These are phyloP conservation scores for Pristiophorus japonicus DNA, from an alignment of 2,113 vertebrate genomes.

Conservation along the genomic window DNA sequence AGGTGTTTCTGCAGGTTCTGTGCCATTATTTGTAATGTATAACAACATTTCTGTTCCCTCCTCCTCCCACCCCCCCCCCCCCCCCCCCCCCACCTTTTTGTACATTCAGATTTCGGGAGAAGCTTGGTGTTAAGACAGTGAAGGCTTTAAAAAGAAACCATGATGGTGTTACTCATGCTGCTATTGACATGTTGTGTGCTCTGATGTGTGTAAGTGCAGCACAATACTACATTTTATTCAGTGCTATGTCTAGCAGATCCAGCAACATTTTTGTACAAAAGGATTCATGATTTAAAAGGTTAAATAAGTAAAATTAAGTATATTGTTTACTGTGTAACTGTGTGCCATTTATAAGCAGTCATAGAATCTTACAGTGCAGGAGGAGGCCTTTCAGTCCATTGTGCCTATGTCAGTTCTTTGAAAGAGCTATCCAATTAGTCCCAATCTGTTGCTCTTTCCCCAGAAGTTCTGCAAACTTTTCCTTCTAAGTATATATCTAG, in stretches of 20 bases:
- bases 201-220: constrained; percentile 95
- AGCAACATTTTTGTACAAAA: not conserved
- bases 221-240: not conserved
- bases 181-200: constrained; percentile 96
- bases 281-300: not conserved
- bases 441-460: not conserved
- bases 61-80: too few species aligned
- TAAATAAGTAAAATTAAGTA: not conserved
- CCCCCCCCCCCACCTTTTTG: too few species aligned
- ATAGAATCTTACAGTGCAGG: not conserved
- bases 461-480: not conserved
- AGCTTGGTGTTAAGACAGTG: constrained; percentile 91
- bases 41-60: too few species aligned
- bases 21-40: not conserved
- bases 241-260: too few species aligned
- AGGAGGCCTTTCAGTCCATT: not conserved
- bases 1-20: not conserved
- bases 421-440: not conserved
- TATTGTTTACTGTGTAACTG: not conserved
- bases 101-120: constrained; percentile 78
- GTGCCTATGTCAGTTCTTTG: not conserved
- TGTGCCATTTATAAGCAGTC: not conserved
- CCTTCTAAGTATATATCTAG: not conserved
- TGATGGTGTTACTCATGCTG: constrained; percentile 88
- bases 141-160: constrained; percentile 95